Conservation (phyloP, 2,888 invertebrate species). For the Netelia virgata region DNA sequence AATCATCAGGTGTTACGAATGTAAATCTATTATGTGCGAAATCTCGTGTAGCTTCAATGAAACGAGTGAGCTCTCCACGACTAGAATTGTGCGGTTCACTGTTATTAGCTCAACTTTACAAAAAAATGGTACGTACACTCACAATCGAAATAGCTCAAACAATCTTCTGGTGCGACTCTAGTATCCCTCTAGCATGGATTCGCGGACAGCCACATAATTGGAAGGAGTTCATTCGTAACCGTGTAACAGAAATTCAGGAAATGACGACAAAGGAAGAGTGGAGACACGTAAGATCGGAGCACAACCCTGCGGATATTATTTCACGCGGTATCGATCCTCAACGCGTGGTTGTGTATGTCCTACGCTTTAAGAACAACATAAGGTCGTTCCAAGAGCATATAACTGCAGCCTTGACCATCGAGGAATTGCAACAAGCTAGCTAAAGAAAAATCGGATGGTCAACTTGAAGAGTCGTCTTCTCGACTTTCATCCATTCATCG, state of each 20-base stretch:
- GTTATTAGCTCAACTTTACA: conserved; percentile 56
- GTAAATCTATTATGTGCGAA: conserved; percentile 73
- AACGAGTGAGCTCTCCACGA: conserved; percentile 69
- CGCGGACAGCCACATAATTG: conserved; percentile 54
- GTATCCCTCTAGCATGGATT: conserved; percentile 71
- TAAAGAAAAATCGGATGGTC: background rate
- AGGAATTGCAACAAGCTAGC: conserved; percentile 15
- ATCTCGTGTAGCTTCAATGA: conserved; percentile 74
- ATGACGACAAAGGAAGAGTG: conserved; percentile 43
- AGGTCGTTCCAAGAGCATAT: background rate
- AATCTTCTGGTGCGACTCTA: conserved; percentile 71
- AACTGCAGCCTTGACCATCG: background rate
- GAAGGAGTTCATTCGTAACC: conserved; percentile 71
- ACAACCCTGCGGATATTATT: conserved; percentile 46
- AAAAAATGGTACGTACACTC: conserved; percentile 31
- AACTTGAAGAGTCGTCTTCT: conserved; percentile 17
- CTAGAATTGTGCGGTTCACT: conserved; percentile 73
- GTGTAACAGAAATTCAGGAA: conserved; percentile 70
- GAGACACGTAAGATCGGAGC: conserved; percentile 56
- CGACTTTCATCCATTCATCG: conserved; percentile 56
- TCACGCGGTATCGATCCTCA: conserved; percentile 32
- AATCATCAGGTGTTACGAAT: conserved; percentile 5
- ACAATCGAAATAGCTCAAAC: conserved; percentile 4
- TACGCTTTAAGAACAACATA: conserved; percentile 30
- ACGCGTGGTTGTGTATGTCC: conserved; percentile 4